A percentile compares a stretch with the other conserved stretches of the same genome.
These are phyloP conservation scores for Probaryconus sp. DNA, from an alignment of 1,140 invertebrate genomes.

Conservation along the genomic window DNA sequence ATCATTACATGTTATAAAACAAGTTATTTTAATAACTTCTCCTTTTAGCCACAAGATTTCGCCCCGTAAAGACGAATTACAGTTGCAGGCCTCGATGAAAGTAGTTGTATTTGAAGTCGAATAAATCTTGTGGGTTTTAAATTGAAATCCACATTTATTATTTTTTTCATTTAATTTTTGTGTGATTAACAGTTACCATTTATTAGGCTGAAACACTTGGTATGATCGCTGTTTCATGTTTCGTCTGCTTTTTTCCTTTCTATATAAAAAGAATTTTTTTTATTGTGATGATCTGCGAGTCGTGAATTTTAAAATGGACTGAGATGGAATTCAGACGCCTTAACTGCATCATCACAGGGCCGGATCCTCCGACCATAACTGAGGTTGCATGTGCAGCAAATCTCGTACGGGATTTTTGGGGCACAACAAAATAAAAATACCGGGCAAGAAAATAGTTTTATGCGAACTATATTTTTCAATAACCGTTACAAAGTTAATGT, in stretches of 20 bases:
- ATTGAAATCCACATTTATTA: neutral
- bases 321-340: too few relatives aligned
- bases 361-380: too few relatives aligned
- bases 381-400: too few relatives aligned
- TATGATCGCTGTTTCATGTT: neutral
- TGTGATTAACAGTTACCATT: neutral
- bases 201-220: neutral
- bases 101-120: neutral
- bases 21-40: slow-evolving; percentile 3
- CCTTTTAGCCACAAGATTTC: neutral
- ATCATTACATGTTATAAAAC: neutral
- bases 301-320: too few relatives aligned
- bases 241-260: neutral
- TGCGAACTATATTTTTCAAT: too few relatives aligned
- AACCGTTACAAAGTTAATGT: too few relatives aligned
- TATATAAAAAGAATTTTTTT: too few relatives aligned
- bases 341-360: too few relatives aligned
- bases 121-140: neutral
- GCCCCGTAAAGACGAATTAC: neutral
- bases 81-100: neutral
- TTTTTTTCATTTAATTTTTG: neutral
- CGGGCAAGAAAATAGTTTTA: too few relatives aligned
- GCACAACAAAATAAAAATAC: too few relatives aligned
- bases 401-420: too few relatives aligned
- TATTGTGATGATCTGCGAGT: too few relatives aligned